phyloP scores from a whole-genome alignment of 2,797 vertebrate genomes.

The Silurus aristotelis region DNA sequence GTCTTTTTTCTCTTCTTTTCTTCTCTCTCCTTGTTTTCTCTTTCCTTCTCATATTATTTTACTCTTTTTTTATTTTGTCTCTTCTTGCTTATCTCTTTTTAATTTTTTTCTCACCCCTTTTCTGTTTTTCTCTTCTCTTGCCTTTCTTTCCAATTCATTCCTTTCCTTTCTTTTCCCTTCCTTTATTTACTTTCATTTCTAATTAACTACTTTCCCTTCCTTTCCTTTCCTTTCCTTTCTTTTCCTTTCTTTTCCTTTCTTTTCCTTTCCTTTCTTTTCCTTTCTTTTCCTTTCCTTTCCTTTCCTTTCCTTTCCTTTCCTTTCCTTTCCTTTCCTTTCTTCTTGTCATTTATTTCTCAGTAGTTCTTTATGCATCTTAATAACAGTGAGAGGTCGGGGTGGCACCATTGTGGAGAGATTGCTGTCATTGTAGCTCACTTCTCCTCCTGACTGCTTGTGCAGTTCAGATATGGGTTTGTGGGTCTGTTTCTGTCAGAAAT shows the following conservation, averaged over 20 bases:
- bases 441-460: not conserved
- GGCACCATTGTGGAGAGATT: not conserved
- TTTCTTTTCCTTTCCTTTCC: too few relatives aligned
- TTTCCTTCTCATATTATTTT: not conserved
- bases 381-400: not conserved
- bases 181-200: not conserved
- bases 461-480: not conserved
- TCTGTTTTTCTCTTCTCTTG: not conserved
- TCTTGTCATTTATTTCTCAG: not conserved
- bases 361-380: not conserved
- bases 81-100: not conserved
- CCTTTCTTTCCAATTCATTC: not conserved
- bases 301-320: too few relatives aligned
- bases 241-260: not conserved
- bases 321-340: not conserved
- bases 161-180: not conserved
- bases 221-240: not conserved
- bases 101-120: not conserved
- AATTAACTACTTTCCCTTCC: not conserved
- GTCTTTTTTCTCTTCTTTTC: not conserved
- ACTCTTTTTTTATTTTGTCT: not conserved
- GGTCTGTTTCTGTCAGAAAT: not conserved
- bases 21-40: not conserved
- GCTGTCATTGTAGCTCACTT: not conserved
- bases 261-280: too few relatives aligned